Base-by-base conservation (phyloP, 1,140 invertebrate species). In the Luehdorfia chinensis region DNA sequence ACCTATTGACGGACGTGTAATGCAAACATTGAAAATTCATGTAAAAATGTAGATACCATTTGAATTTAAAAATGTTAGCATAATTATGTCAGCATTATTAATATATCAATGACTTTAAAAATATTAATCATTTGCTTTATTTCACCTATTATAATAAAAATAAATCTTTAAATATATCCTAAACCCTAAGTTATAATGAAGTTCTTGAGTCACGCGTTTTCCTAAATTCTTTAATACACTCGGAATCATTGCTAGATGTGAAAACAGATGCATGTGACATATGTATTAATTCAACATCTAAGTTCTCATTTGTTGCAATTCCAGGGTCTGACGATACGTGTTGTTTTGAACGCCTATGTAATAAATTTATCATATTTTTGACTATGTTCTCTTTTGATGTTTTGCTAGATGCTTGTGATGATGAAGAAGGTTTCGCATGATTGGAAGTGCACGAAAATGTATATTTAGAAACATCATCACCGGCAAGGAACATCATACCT, bases 371-470 rank as follows among this genome's bases (percentile, higher is more conserved):
- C 2, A 84, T 62, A 50, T 69, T 69, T 28, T 66, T 77, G 1
- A 76, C 27, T 2, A 78, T 44, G 43, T 73, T 68, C 21, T 63
- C 77, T 31, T 80, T 84, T 1, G 77, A 80, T 0, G 80, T 80
- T 45, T 70, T 73, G 39, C 61, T 76, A 0, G 75, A 67, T 9
- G 54, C 14, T 4, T 50, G 51, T 3, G 66, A 56, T 1, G 59
- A 51, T 0, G 32, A 23, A 5, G 60, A 68, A 7, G 61, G 54
- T 53, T 62, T 72, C 0, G 49, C 25, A 0, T 57, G 57, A 21
- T 57, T 60, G 0, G 66, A 74, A 8, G 50, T 43, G 11, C 52
- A 59, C 0, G 60, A 54, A 18, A 70, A 67, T 2, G 74, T 69
- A 8, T 69, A 83, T 60, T 74, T 81, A 0, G 75, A 79, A 15